Conservation (phyloP, 2,113 vertebrate genomes). For the Garra rufa region DNA sequence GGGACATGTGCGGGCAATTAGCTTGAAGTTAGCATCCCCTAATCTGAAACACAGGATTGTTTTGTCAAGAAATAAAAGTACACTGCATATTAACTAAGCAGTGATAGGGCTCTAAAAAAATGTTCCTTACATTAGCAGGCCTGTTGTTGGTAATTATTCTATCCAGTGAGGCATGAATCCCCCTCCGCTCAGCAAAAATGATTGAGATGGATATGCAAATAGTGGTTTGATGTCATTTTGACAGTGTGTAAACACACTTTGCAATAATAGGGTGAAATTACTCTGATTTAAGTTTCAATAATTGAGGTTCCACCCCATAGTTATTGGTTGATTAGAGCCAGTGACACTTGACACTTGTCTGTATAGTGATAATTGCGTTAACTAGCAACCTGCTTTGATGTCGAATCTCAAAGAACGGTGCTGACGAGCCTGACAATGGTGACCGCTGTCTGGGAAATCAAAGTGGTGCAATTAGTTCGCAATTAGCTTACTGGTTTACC, state of each 20-base stretch:
- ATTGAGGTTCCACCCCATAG: conserved; percentile 37
- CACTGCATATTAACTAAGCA: not conserved
- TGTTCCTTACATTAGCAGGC: conserved; percentile 18
- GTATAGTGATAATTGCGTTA: conserved; percentile 32
- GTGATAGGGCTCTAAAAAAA: not conserved
- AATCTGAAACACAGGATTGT: not conserved
- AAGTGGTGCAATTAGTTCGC: conserved; percentile 25
- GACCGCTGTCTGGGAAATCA: conserved; percentile 19
- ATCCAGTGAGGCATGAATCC: conserved; percentile 37
- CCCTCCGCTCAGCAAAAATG: not conserved
- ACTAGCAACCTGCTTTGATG: conserved; percentile 25
- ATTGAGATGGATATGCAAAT: not conserved
- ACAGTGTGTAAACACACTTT: conserved; percentile 15
- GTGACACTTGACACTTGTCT: conserved; percentile 4
- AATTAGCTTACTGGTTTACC: conserved; percentile 21
- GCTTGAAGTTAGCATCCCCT: not conserved
- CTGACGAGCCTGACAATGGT: conserved; percentile 32
- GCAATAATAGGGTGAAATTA: not conserved
- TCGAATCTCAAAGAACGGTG: conserved; percentile 4
- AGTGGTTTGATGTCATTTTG: conserved; percentile 21
- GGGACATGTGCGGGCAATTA: conserved; percentile 29
- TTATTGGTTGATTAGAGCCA: conserved; percentile 26
- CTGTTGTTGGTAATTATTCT: conserved; percentile 43
- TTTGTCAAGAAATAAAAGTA: conserved; percentile 27
- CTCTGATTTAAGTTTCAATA: not conserved